A percentile compares a stretch with the other conserved stretches of the same genome.
phyloP scores from a whole-genome alignment of 2,888 invertebrate species.

The Phlogophora meticulosa region DNA sequence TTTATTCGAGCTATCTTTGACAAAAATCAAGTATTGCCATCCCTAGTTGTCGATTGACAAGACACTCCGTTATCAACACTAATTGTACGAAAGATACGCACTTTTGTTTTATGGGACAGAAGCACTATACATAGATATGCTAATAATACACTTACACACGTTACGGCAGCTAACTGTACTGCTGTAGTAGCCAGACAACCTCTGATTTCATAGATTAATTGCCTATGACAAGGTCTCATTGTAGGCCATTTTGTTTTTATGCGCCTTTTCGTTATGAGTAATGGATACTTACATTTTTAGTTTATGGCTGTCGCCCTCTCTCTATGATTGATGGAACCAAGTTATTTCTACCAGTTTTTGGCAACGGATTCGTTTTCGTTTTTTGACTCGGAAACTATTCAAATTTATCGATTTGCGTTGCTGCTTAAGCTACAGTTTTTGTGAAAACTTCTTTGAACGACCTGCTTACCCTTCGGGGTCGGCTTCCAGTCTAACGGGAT shows the following conservation, averaged over 20 bases:
- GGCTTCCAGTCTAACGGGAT: too few relatives aligned
- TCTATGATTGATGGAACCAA: conserved; percentile 10
- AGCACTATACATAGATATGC: conserved; percentile 21
- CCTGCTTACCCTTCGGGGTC: too few relatives aligned
- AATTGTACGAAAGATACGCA: conserved; percentile 81
- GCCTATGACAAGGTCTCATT: conserved; percentile 51
- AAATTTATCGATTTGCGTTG: too few relatives aligned
- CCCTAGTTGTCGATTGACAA: conserved; percentile 66
- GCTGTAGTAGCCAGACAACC: conserved; percentile 16
- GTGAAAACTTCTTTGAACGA: too few relatives aligned
- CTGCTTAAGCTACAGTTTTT: too few relatives aligned
- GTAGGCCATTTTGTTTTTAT: conserved; percentile 43
- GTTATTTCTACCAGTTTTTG: neutral
- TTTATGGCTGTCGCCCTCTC: conserved; percentile 30
- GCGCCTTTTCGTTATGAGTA: conserved; percentile 18
- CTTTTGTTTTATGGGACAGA: conserved; percentile 68
- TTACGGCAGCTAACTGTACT: conserved; percentile 27
- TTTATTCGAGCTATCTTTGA: neutral
- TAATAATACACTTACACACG: conserved; percentile 36
- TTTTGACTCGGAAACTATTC: too few relatives aligned
- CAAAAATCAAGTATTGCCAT: neutral
- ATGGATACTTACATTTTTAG: conserved; percentile 30
- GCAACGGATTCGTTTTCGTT: neutral
- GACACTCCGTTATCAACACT: conserved; percentile 68
- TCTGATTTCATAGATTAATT: conserved; percentile 53